Percentiles rank a stretch among this genome's conserved stretches.
phyloP scores from a whole-genome alignment of 2,797 vertebrate genomes.

The Sebastes nivosus region DNA sequence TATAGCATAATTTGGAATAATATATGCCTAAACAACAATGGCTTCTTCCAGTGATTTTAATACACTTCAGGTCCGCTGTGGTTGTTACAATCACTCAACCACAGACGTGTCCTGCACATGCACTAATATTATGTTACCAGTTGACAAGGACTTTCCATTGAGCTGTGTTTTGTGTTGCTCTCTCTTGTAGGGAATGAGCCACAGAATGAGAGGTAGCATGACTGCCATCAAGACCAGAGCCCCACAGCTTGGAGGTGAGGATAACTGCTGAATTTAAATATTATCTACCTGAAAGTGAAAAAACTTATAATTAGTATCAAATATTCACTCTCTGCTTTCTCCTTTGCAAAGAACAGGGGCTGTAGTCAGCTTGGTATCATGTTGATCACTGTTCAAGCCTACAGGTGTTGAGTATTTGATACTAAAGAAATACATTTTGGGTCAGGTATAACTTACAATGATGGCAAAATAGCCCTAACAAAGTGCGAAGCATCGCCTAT shows the following conservation, averaged over 20 bases:
- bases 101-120: too few relatives aligned
- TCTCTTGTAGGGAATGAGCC: slow-evolving; percentile 88
- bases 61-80: background rate
- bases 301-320: background rate
- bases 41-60: background rate
- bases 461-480: background rate
- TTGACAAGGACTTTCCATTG: background rate
- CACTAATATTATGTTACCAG: background rate
- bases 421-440: background rate
- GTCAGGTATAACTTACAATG: background rate
- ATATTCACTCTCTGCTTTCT: background rate
- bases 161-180: background rate
- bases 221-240: slow-evolving; percentile 93
- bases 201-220: slow-evolving; percentile 92
- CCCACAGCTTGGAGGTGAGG: slow-evolving; percentile 93
- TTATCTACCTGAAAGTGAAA: background rate
- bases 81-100: background rate
- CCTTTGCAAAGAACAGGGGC: background rate
- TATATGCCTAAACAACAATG: background rate
- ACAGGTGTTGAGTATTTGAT: background rate
- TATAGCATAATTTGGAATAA: background rate
- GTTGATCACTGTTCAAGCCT: background rate
- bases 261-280: background rate
- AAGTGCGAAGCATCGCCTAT: background rate
- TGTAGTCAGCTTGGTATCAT: background rate